A percentile compares a stretch with the other conserved stretches of the same genome.
phyloP scores from a whole-genome alignment of 2,888 invertebrate species.

The Plagodis dolabraria region DNA sequence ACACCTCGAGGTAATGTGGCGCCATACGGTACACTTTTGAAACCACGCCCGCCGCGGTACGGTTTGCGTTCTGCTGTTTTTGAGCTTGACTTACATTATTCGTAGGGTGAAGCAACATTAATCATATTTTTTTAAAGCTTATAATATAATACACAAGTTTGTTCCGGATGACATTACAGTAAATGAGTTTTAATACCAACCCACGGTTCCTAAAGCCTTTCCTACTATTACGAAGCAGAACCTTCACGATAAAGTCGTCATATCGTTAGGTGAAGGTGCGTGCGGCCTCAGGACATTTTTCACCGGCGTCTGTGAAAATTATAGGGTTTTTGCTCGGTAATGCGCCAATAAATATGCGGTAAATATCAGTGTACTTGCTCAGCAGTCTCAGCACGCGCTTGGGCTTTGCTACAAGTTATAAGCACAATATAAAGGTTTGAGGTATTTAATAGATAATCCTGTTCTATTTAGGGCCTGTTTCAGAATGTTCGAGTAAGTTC shows the following conservation, averaged over 20 bases:
- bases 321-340: conserved; percentile 77
- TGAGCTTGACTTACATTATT: no score
- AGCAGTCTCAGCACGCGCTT: conserved; percentile 72
- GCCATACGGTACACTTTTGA: no score
- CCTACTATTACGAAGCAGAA: conserved; percentile 2
- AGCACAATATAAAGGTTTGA: conserved; percentile 23
- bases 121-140: no score
- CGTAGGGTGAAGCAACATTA: no score
- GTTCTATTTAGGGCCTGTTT: no score
- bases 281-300: conserved; percentile 70
- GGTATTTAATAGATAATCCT: no score
- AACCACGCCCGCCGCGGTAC: no score
- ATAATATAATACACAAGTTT: no score
- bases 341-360: conserved; percentile 75
- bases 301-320: conserved; percentile 65
- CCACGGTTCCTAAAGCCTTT: not conserved
- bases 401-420: conserved; percentile 42
- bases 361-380: conserved; percentile 63
- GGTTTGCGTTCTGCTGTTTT: no score
- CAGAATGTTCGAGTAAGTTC: no score
- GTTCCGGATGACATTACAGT: not conserved
- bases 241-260: conserved; percentile 49
- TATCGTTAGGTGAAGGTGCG: conserved; percentile 40
- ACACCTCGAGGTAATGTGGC: no score
- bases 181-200: not conserved